Conservation (phyloP, 2,797 vertebrate genomes). For the Moxostoma hubbsi region DNA sequence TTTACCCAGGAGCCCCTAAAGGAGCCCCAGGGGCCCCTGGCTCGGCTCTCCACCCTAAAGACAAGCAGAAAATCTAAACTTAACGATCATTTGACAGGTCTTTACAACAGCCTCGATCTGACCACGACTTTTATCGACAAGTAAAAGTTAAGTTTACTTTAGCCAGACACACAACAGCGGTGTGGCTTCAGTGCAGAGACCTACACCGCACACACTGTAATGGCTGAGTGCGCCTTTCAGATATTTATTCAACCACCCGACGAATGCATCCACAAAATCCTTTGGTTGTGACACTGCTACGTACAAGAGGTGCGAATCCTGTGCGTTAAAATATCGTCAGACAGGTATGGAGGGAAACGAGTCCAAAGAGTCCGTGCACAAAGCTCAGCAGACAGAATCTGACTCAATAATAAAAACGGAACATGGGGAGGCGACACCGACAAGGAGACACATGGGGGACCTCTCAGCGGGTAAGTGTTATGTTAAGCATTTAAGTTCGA, state of each 20-base stretch:
- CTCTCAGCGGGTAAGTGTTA: slow-evolving; percentile 73
- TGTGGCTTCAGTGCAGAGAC: slow-evolving; percentile 57
- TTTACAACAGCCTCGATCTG: slow-evolving; percentile 25
- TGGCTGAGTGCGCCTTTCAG: slow-evolving; percentile 60
- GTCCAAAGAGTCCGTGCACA: slow-evolving; percentile 64
- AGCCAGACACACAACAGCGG: slow-evolving; percentile 54
- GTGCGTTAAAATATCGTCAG: slow-evolving; percentile 47
- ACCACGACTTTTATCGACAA: slow-evolving; percentile 53
- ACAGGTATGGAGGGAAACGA: slow-evolving; percentile 75
- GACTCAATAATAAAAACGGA: slow-evolving; percentile 81
- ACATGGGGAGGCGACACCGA: slow-evolving; percentile 71
- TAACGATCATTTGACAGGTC: slow-evolving; percentile 58
- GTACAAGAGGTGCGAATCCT: slow-evolving; percentile 35
- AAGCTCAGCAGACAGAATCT: slow-evolving; percentile 72
- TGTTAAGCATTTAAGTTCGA: slow-evolving; percentile 63
- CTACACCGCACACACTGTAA: slow-evolving; percentile 54
- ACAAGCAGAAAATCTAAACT: slow-evolving; percentile 82
- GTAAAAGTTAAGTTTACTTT: slow-evolving; percentile 80
- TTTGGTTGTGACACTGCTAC: slow-evolving; percentile 47
- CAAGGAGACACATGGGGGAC: slow-evolving; percentile 65
- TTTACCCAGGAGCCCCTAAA: slow-evolving; percentile 99
- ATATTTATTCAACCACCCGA: slow-evolving; percentile 61
- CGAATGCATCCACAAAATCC: slow-evolving; percentile 67
- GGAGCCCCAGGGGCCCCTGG: slow-evolving; percentile 98
- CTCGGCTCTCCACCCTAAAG: slow-evolving; percentile 91